Evolutionary conservation across 2,888 invertebrate species (phyloP), one percentile per base, ranked within the genome.

Genomic region (Plagodis pulveraria): DNA sequence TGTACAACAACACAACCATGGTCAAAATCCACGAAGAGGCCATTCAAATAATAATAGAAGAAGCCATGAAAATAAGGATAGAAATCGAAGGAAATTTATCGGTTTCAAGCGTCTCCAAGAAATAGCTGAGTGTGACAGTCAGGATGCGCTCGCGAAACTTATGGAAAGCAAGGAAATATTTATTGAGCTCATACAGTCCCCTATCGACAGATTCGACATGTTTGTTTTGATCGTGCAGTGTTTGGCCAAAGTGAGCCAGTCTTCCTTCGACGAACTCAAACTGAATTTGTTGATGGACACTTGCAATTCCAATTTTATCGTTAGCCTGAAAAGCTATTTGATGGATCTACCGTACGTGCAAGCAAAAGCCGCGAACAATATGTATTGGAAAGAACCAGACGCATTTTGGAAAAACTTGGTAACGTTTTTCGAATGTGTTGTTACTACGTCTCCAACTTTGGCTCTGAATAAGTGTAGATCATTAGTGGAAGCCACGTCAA

Each of bases 391-490:
- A 7, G 70, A 86, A 50, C 80, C 75, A 66, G 69, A 67, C n/a
- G 71, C 72, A 22, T 91, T 91, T 78, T 91, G 91, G 91, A 59
- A 65, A 11, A 81, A 87, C 65, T 82, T 86, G 12, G 66, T 87
- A 40, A 65, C 48, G n/a, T 84, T 89, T 68, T 83, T 78, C 56
- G 84, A 88, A 56, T 79, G 78, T 50, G 71, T 94, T 32, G 73
- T 89, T 2, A 78, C 79, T 33, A 71, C 81, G n/a, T 81, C 82
- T 2, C 89, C 90, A 7, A 76, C 84, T 8, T 76, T 79, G 6
- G 87, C 90, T 22, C 58, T 81, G 40, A 78, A 71, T 12, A 87
- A 75, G 64, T 88, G 85, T 61, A 80, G 87, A 56, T 75, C 84
- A 10, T 67, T 91, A 50, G 77, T 89, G 50, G 87, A 87, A 34